These are phyloP conservation scores for Engraulis encrasicolus DNA, from an alignment of 2,113 vertebrate species.

Conservation along the genomic window DNA sequence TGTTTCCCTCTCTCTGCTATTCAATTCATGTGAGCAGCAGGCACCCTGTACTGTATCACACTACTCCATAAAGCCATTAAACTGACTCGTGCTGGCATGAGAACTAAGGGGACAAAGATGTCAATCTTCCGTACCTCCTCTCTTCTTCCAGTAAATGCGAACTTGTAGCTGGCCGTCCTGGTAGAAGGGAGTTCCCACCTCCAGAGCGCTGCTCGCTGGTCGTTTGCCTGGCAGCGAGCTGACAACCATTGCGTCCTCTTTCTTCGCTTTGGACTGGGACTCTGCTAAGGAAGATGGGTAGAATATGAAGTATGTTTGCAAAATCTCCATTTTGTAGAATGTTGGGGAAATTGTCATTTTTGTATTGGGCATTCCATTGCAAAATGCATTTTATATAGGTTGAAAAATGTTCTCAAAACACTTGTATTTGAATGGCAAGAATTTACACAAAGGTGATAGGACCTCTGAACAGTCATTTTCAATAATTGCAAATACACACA, in stretches of 20 bases:
- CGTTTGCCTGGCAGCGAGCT: constrained; percentile 75
- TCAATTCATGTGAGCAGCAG: constrained; percentile 19
- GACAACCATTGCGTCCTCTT: constrained; percentile 71
- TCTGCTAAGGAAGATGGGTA: constrained; percentile 59
- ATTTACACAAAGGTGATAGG: too few relatives aligned
- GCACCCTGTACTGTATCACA: neutral
- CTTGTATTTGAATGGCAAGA: too few relatives aligned
- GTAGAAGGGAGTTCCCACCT: constrained; percentile 89
- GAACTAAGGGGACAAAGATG: neutral
- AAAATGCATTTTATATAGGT: too few relatives aligned
- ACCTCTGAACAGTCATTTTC: too few relatives aligned
- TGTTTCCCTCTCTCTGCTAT: constrained; percentile 59
- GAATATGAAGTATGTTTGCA: constrained; percentile 34
- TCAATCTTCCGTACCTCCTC: constrained; percentile 74
- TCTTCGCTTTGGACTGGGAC: constrained; percentile 63
- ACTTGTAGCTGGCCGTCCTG: constrained; percentile 90
- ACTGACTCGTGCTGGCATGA: neutral
- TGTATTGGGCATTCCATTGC: too few relatives aligned
- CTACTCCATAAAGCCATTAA: neutral
- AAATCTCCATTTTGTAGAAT: too few relatives aligned
- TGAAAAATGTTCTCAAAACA: too few relatives aligned
- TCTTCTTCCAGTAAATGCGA: constrained; percentile 94
- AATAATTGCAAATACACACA: too few relatives aligned
- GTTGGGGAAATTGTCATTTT: too few relatives aligned
- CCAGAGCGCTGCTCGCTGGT: constrained; percentile 77